These are phyloP conservation scores for Orientallactaga sibirica DNA, from an alignment of 2,797 vertebrate genomes.

Conservation along the genomic window DNA sequence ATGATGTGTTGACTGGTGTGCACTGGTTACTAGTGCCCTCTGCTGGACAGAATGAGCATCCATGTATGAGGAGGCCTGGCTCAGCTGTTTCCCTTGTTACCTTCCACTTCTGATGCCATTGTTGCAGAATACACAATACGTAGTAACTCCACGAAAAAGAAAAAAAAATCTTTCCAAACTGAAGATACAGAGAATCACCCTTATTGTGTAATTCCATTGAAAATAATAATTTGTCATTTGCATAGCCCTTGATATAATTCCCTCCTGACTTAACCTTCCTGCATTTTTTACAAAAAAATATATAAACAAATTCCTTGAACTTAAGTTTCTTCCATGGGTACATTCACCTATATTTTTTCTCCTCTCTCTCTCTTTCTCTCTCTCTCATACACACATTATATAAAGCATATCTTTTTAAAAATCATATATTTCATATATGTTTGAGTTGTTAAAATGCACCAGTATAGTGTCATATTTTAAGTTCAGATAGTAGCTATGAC, in stretches of 20 bases:
- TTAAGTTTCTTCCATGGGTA: neutral
- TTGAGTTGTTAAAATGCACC: neutral
- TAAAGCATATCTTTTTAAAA: conserved; percentile 18
- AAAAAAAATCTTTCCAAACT: neutral
- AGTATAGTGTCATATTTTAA: neutral
- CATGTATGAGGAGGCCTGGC: neutral
- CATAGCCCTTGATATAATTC: neutral
- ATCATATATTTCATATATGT: neutral
- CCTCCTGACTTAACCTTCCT: neutral
- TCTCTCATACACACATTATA: neutral
- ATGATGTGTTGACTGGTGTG: conserved; percentile 20
- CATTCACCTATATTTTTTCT: neutral
- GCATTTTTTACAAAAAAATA: neutral
- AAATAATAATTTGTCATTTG: neutral
- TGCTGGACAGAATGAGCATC: conserved; percentile 73
- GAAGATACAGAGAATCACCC: neutral
- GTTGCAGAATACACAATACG: neutral
- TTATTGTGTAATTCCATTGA: neutral
- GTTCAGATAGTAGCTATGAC: conserved; percentile 16
- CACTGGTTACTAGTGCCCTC: conserved; percentile 78
- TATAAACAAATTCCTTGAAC: neutral
- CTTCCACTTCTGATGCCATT: neutral
- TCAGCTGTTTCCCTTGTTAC: neutral
- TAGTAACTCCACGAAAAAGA: neutral
- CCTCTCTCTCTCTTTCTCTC: neutral